phyloP scores from a whole-genome alignment of 2,797 vertebrate genomes.

The Alca torda region DNA sequence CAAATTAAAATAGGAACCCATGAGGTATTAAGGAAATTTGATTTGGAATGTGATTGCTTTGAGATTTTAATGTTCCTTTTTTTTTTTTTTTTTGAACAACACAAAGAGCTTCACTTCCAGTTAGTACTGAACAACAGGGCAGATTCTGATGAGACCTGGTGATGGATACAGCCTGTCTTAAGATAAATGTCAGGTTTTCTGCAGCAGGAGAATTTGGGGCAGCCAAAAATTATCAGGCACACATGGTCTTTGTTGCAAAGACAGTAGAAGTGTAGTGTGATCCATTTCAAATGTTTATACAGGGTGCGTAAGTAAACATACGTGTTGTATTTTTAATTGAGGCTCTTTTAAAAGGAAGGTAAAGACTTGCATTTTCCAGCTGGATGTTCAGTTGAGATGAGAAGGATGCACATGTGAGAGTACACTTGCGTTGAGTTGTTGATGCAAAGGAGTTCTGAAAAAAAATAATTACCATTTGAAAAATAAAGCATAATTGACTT shows the following conservation, averaged over 20 bases:
- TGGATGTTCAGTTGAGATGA: not conserved
- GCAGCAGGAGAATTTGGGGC: not conserved
- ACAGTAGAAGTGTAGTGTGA: not conserved
- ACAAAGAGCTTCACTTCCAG: not conserved
- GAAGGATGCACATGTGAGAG: not conserved
- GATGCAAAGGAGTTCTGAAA: not conserved
- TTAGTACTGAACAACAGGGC: not conserved
- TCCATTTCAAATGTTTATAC: not conserved
- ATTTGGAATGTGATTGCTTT: conserved; percentile 42
- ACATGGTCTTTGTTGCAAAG: not conserved
- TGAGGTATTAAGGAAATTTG: conserved; percentile 41
- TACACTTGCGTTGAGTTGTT: not conserved
- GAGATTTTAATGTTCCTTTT: conserved; percentile 5
- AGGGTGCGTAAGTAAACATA: not conserved
- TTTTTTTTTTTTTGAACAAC: not conserved
- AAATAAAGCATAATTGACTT: not conserved
- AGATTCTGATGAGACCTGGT: not conserved
- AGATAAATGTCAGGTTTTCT: conserved; percentile 13
- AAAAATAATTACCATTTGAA: not conserved
- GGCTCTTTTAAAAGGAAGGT: not conserved
- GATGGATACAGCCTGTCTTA: not conserved
- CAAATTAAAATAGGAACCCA: conserved; percentile 49
- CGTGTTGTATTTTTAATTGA: not conserved
- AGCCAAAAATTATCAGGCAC: not conserved
- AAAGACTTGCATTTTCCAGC: not conserved